Conservation (phyloP, 2,797 vertebrate species). For the Tapera naevia region DNA sequence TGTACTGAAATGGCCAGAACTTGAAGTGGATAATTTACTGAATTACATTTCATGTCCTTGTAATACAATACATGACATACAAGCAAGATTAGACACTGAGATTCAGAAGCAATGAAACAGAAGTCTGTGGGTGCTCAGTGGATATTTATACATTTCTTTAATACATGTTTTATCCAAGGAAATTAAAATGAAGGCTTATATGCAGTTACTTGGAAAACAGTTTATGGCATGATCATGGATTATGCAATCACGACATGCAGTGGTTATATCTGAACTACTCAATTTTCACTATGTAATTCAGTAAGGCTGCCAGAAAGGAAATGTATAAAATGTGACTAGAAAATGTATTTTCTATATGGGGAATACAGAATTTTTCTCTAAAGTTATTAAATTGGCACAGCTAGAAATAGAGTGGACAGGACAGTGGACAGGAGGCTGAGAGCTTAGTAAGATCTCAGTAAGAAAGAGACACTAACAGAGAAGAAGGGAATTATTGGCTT, state of each 20-base stretch:
- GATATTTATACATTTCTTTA: conserved; percentile 35
- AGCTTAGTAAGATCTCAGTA: background rate
- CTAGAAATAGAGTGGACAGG: background rate
- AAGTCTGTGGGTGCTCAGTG: conserved; percentile 20
- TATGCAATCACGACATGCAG: background rate
- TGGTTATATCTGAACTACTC: background rate
- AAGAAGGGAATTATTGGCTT: background rate
- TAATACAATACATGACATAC: conserved; percentile 51
- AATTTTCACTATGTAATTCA: background rate
- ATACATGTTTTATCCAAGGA: conserved; percentile 6
- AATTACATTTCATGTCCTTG: conserved; percentile 57
- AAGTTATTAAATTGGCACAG: background rate
- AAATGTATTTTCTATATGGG: background rate
- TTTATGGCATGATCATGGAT: background rate
- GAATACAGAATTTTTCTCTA: background rate
- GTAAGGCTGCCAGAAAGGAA: background rate
- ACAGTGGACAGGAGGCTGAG: background rate
- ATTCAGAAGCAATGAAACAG: conserved; percentile 40
- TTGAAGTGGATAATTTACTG: conserved; percentile 62
- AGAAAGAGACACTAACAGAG: background rate
- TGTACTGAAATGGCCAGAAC: conserved; percentile 43
- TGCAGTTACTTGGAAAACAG: conserved; percentile 18
- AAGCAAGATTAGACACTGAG: conserved; percentile 33
- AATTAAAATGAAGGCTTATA: background rate
- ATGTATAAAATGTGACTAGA: background rate